Base-by-base conservation (phyloP, 2,797 vertebrate genomes). In the Malacoctenus gilli region DNA sequence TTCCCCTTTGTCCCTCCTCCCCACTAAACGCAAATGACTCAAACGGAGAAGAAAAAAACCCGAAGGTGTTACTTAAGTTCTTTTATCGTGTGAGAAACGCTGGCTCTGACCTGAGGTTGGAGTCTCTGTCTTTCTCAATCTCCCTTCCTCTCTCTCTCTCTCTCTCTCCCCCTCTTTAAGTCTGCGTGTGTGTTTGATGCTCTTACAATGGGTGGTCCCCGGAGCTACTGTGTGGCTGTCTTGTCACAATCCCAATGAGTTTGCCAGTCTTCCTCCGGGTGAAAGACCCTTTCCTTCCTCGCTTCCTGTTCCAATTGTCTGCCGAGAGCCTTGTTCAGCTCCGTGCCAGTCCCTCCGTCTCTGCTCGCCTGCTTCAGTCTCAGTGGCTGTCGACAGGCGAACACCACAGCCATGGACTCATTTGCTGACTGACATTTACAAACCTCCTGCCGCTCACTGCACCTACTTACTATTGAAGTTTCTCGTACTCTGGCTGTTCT, bases 241-340 rank as follows among this genome's bases (percentile, higher is more conserved):
- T 85, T 87, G 82, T 87, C 83, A 89, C 87, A 82, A 77, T 84
- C 76, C 73, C 83, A 86, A 68, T 53, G 68, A 71, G 58, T 83
- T 86, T 78, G 69, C 83, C 85, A 87, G 80, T 78, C 83, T 87
- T 76, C 83, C 85, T 84, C 80, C 47, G 68, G 62, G 82, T 88
- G 79, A 89, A 86, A 88, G 80, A 80, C 64, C 76, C 79, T 69
- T 87, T 89, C 85, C 81, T 86, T 82, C 78, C 77, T 84, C 16
- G 87, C 85, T 92, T 91, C 89, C 90, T 91, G 88, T 68, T 80
- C 52, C 77, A 80, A 87, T 89, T 91, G 85, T 89, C 69, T 54
- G 41, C 60, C 1, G 72, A 75, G 79, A 60, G 72, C 63, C 75
- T 79, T 61, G 84, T 81, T 76, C 66, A 75, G 64, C 73, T 75